A percentile compares a stretch with the other conserved stretches of the same genome.
Conservation (phyloP, 2,888 invertebrate genomes). For the Sinhomidia bicolor region DNA sequence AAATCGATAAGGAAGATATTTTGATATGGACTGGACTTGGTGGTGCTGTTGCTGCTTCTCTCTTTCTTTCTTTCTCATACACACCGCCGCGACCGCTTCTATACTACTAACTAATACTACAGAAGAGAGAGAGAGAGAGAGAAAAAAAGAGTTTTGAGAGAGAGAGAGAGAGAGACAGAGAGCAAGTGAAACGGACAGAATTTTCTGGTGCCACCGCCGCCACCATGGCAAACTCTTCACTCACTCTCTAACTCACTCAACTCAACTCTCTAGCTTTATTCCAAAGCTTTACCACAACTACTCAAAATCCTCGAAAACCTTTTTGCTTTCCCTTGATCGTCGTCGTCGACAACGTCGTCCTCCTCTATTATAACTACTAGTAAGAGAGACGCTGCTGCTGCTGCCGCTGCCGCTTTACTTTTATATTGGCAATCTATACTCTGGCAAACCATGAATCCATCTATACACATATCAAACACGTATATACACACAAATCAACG, state of each 20-base stretch:
- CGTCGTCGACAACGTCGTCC: slow-evolving; percentile 40
- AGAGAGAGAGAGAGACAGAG: slow-evolving; percentile 64
- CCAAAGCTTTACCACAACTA: slow-evolving; percentile 72
- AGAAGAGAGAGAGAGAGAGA: slow-evolving; percentile 49
- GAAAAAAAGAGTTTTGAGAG: slow-evolving; percentile 66
- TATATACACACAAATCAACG: background rate
- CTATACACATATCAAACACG: background rate
- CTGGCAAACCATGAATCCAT: background rate
- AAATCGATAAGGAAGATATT: slow-evolving; percentile 80
- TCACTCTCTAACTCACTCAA: slow-evolving; percentile 70
- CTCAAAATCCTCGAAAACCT: slow-evolving; percentile 72
- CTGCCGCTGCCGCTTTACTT: background rate
- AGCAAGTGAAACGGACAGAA: slow-evolving; percentile 73
- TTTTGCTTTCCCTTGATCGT: slow-evolving; percentile 70
- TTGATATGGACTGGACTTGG: slow-evolving; percentile 78
- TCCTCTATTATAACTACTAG: slow-evolving; percentile 6
- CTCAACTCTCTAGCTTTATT: slow-evolving; percentile 44
- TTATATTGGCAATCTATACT: background rate
- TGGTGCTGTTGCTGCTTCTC: slow-evolving; percentile 68
- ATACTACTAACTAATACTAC: slow-evolving; percentile 65
- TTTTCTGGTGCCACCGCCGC: slow-evolving; percentile 68
- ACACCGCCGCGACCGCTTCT: slow-evolving; percentile 71
- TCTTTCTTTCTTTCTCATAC: slow-evolving; percentile 54
- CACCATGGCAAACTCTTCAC: slow-evolving; percentile 64
- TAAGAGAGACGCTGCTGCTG: background rate